These are phyloP conservation scores for chimpanzee (Pan troglodytes) DNA, from an alignment of 2,113 vertebrate species.

Conservation along the genomic window NHGRI_mPanTro3-v2.1_pri NC_072407.2:71473001-71473500, in stretches of 20 bases:
- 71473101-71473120: not conserved
- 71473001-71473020: conserved; percentile 79
- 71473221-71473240: conserved; percentile 81
- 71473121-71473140: conserved; percentile 71
- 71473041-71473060: not conserved
- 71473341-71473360: conserved; percentile 84
- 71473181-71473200: conserved; percentile 82
- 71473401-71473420: conserved; percentile 81
- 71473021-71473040: conserved; percentile 66
- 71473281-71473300: conserved; percentile 84
- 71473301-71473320: conserved; percentile 87
- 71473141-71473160: conserved; percentile 71
- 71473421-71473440: conserved; percentile 75
- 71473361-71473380: conserved; percentile 85
- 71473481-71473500: not conserved
- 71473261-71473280: conserved; percentile 84
- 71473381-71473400: conserved; percentile 78
- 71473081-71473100: conserved; percentile 34
- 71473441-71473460: rapidly evolving
- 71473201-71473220: conserved; percentile 81
- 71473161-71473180: conserved; percentile 77
- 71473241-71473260: conserved; percentile 79
- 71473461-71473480: not conserved
- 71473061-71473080: not conserved
- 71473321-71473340: conserved; percentile 87